Percentiles rank a stretch among this genome's conserved stretches.
Conservation (phyloP, 1,140 invertebrate species). For the Homalodisca vitripennis region DNA sequence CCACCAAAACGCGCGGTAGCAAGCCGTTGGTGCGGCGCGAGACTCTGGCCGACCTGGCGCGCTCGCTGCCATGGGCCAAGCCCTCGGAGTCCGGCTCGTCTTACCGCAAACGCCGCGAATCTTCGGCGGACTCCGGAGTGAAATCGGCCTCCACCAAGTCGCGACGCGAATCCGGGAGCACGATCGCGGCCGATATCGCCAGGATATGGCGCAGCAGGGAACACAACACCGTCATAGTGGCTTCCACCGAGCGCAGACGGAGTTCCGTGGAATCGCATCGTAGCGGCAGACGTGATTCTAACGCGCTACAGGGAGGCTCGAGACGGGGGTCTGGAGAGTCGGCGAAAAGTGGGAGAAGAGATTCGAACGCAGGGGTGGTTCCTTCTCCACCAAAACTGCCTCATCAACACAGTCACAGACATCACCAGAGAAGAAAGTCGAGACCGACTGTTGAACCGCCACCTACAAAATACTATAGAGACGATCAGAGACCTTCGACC, state of each 20-base stretch:
- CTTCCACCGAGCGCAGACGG: slow-evolving; percentile 41
- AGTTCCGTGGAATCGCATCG: slow-evolving; percentile 49
- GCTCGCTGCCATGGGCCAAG: slow-evolving; percentile 68
- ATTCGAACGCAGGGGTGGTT: slow-evolving; percentile 55
- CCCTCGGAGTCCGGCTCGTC: slow-evolving; percentile 45
- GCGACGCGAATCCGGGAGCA: slow-evolving; percentile 62
- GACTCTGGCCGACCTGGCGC: slow-evolving; percentile 77
- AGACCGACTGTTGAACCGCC: slow-evolving; percentile 52
- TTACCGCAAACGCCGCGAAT: slow-evolving; percentile 68
- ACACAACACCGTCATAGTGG: slow-evolving; percentile 49
- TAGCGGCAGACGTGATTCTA: slow-evolving; percentile 42
- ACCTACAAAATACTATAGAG: slow-evolving; percentile 53
- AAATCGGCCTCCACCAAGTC: slow-evolving; percentile 68
- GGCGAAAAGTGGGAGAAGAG: slow-evolving; percentile 59
- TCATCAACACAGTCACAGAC: slow-evolving; percentile 51
- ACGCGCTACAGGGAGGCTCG: slow-evolving; percentile 38
- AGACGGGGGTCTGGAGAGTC: slow-evolving; percentile 64
- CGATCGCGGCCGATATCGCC: slow-evolving; percentile 69
- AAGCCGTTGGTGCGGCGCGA: slow-evolving; percentile 74
- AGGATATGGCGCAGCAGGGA: slow-evolving; percentile 62
- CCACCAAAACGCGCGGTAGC: slow-evolving; percentile 57
- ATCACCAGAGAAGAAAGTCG: slow-evolving; percentile 61
- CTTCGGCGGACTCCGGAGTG: slow-evolving; percentile 79
- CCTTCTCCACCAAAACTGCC: slow-evolving; percentile 55
- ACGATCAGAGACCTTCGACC: slow-evolving; percentile 72